Evolutionary conservation across 2,113 vertebrate species (phyloP).

Genomic region (Tragulus kanchil): DNA sequence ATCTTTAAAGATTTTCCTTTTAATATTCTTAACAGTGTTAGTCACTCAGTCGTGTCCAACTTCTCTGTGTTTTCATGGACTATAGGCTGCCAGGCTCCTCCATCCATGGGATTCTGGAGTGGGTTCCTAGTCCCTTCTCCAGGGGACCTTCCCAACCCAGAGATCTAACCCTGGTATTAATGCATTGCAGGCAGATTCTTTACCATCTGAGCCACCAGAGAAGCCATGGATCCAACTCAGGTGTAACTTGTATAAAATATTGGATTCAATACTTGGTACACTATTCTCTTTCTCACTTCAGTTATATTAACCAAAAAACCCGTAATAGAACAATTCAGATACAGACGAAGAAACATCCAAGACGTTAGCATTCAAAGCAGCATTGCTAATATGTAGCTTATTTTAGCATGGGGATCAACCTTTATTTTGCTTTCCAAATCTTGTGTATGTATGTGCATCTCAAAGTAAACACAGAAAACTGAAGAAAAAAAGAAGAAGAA

Average conservation of each 20-base stretch:
- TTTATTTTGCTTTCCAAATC: not conserved
- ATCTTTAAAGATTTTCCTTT: not conserved
- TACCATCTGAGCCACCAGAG: not conserved
- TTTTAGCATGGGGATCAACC: not conserved
- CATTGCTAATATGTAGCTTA: not conserved
- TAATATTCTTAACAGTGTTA: not conserved
- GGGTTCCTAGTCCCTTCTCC: not conserved
- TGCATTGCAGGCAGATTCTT: not conserved
- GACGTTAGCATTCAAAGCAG: not conserved
- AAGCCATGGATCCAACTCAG: not conserved
- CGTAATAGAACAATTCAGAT: not conserved
- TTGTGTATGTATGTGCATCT: not conserved
- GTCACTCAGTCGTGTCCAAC: not conserved
- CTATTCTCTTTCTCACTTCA: not conserved
- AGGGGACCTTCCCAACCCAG: not conserved
- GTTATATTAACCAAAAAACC: conserved; percentile 43
- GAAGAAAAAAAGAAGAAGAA: not conserved
- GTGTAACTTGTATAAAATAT: not conserved
- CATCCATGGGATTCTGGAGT: not conserved
- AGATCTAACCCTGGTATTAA: not conserved
- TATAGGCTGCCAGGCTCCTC: not conserved
- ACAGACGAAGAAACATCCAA: not conserved
- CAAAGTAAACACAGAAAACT: not conserved
- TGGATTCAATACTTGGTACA: not conserved
- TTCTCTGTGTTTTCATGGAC: not conserved